Percentiles rank a stretch among this genome's conserved stretches.
Evolutionary conservation across 2,113 vertebrate genomes (phyloP).

Genomic region (Protobothrops flavoviridis): DNA sequence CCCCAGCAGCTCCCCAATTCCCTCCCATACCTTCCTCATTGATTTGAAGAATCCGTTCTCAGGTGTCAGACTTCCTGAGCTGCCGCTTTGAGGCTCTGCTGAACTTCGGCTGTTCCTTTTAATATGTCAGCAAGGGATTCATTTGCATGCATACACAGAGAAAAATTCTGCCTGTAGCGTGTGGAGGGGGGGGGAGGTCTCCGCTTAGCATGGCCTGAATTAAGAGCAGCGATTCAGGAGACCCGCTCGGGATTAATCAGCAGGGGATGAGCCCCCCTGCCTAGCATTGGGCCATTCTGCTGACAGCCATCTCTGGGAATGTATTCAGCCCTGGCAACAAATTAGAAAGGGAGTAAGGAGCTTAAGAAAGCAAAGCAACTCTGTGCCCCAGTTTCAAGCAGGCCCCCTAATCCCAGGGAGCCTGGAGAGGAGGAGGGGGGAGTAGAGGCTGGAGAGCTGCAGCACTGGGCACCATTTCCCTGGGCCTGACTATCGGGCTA

Average conservation of each 20-base stretch:
- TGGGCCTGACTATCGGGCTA: neutral
- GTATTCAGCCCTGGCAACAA: slow-evolving; percentile 22
- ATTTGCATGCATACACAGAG: neutral
- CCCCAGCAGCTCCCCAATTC: neutral
- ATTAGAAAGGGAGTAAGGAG: slow-evolving; percentile 31
- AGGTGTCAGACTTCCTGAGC: neutral
- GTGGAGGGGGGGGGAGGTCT: neutral
- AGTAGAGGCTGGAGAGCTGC: neutral
- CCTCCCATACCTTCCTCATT: neutral
- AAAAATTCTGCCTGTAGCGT: neutral
- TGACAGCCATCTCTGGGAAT: slow-evolving; percentile 25
- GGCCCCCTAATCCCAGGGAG: slow-evolving; percentile 8
- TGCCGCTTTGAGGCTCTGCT: neutral
- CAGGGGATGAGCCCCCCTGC: neutral
- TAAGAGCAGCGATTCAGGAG: slow-evolving; percentile 21
- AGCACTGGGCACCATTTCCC: neutral
- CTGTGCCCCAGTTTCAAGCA: slow-evolving; percentile 12
- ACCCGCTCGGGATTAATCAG: slow-evolving; percentile 29
- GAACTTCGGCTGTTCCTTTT: neutral
- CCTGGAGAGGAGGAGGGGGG: neutral
- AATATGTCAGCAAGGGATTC: neutral
- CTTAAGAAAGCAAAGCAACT: slow-evolving; percentile 15
- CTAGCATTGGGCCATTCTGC: slow-evolving; percentile 12
- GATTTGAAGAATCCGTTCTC: neutral
- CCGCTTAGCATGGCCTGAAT: neutral